phyloP scores from a whole-genome alignment of 2,888 invertebrate genomes.

The Limnephilus rhombicus region DNA sequence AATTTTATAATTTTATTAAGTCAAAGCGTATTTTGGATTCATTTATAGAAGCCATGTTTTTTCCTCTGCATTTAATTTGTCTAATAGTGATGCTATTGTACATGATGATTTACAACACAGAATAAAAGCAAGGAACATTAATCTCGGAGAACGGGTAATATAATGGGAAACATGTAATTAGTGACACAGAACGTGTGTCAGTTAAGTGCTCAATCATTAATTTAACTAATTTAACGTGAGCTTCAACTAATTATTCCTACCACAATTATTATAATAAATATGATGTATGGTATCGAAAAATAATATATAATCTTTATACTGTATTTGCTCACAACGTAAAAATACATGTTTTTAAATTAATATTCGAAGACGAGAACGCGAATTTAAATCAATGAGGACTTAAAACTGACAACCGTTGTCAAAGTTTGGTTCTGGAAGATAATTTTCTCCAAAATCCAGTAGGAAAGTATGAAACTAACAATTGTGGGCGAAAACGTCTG shows the following conservation, averaged over 20 bases:
- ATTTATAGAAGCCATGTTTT: not conserved
- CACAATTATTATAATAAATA: not conserved
- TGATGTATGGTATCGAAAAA: not conserved
- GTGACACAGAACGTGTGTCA: conserved; percentile 14
- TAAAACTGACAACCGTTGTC: not conserved
- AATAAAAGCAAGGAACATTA: conserved; percentile 2
- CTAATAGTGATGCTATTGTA: not conserved
- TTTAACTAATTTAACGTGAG: not conserved
- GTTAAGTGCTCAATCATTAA: not conserved
- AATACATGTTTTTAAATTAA: not conserved
- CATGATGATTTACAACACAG: not conserved
- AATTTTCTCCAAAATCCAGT: not conserved
- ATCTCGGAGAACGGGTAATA: conserved; percentile 38
- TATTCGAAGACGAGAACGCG: not conserved
- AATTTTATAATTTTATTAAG: not conserved
- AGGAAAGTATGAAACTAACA: not conserved
- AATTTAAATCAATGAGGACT: not conserved
- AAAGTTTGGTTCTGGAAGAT: no score
- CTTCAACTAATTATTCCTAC: not conserved
- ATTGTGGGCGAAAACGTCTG: not conserved
- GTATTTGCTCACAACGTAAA: not conserved
- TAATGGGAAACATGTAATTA: conserved; percentile 30
- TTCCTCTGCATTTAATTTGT: not conserved
- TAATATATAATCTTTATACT: not conserved
- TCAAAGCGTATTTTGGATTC: not conserved